Conservation (phyloP, 1,140 invertebrate genomes). For the Pogonomyrmex californicus region DNA sequence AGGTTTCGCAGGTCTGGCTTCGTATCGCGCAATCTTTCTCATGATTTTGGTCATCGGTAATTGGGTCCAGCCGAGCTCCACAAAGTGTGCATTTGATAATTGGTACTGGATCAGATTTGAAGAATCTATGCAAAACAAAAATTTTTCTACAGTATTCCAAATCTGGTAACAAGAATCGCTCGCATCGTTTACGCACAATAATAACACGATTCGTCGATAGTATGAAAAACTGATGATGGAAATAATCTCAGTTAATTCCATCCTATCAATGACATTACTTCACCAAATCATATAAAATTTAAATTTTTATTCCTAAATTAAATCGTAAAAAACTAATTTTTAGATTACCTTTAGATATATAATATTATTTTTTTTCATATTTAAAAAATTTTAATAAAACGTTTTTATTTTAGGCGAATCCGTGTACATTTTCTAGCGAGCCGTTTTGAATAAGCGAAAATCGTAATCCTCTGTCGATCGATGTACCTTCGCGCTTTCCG, state of each 20-base stretch:
- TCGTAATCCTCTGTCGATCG: background rate
- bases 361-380: background rate
- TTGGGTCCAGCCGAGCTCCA: constrained; percentile 75
- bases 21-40: constrained; percentile 70
- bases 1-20: constrained; percentile 71
- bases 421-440: background rate
- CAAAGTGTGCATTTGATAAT: constrained; percentile 79
- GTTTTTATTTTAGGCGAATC: constrained; percentile 1
- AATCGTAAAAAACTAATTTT: background rate
- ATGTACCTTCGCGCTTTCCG: constrained; percentile 19
- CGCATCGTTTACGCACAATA: constrained; percentile 45
- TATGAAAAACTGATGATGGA: background rate
- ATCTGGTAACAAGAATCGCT: background rate
- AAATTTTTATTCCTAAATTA: background rate
- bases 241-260: constrained; percentile 29
- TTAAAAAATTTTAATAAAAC: background rate
- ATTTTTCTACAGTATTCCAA: constrained; percentile 68
- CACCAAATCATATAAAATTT: constrained; percentile 6
- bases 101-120: constrained; percentile 80
- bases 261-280: too few relatives aligned
- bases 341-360: too few relatives aligned
- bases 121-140: constrained; percentile 71
- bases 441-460: constrained; percentile 30
- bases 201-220: constrained; percentile 47
- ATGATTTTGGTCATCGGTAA: constrained; percentile 71